phyloP scores from a whole-genome alignment of 1,140 invertebrate species.

The Caenorhabditis remanei region DNA sequence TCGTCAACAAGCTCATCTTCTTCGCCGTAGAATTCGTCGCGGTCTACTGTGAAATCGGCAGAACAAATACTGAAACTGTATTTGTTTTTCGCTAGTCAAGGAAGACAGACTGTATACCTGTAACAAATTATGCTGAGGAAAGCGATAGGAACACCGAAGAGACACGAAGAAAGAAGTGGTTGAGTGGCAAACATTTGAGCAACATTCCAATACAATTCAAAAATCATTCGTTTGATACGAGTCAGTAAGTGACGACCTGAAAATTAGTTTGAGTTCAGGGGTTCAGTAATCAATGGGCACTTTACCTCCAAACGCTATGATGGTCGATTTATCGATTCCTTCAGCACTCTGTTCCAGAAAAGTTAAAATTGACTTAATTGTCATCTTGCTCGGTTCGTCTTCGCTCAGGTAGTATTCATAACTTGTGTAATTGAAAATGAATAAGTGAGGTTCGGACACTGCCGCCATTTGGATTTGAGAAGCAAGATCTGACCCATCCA shows the following conservation, averaged over 20 bases:
- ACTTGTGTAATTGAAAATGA: conserved; percentile 90
- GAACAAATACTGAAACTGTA: conserved; percentile 83
- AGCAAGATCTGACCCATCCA: conserved; percentile 86
- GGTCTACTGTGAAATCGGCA: conserved; percentile 91
- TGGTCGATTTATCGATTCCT: conserved; percentile 11
- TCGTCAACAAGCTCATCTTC: conserved; percentile 81
- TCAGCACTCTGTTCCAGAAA: conserved; percentile 72
- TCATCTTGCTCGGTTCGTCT: conserved; percentile 81
- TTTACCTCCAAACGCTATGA: conserved; percentile 38
- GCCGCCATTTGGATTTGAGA: conserved; percentile 91
- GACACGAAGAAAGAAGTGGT: conserved; percentile 87
- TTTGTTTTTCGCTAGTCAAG: background rate
- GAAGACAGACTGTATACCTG: conserved; percentile 79
- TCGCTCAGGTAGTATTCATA: conserved; percentile 90
- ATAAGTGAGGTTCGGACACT: conserved; percentile 84
- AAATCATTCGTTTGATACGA: conserved; percentile 72
- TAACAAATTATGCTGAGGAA: conserved; percentile 94
- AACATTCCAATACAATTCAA: conserved; percentile 74
- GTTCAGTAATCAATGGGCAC: background rate
- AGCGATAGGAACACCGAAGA: conserved; percentile 88
- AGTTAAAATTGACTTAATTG: conserved; percentile 73
- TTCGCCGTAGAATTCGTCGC: conserved; percentile 82
- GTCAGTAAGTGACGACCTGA: conserved; percentile 71
- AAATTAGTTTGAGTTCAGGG: conserved; percentile 62
- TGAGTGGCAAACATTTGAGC: conserved; percentile 77